A percentile compares a stretch with the other conserved stretches of the same genome.
Conservation (phyloP, 1,140 invertebrate genomes). For the Drosophila persimilis region DNA sequence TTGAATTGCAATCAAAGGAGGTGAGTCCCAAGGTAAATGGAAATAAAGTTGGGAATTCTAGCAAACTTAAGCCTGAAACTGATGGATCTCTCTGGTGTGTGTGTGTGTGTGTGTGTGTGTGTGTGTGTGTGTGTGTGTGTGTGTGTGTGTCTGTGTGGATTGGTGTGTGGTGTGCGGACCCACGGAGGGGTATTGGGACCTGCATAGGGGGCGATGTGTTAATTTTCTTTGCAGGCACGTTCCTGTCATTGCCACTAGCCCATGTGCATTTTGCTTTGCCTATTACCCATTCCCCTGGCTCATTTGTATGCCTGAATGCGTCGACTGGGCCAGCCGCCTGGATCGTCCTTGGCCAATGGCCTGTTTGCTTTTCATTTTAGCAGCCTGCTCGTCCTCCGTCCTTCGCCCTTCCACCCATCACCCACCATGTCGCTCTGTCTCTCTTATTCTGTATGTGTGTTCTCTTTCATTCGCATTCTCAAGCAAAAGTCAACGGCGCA, state of each 20-base stretch:
- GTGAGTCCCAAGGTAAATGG: no score
- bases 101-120: no score
- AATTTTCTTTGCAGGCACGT: conserved; percentile 51
- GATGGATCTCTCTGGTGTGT: no score
- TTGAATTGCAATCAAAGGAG: no score
- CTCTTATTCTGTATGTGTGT: neutral
- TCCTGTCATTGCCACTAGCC: conserved; percentile 49
- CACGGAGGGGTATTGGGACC: neutral
- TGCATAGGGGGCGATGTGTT: conserved; percentile 39
- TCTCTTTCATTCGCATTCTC: conserved; percentile 31
- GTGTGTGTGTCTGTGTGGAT: no score
- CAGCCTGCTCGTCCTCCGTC: neutral
- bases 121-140: no score
- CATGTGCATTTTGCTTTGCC: conserved; percentile 47
- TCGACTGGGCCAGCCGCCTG: conserved; percentile 5
- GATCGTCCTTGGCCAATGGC: conserved; percentile 18
- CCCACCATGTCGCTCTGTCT: neutral
- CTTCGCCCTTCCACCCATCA: neutral
- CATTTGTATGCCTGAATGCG: conserved; percentile 55
- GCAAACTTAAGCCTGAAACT: no score
- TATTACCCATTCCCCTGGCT: conserved; percentile 39
- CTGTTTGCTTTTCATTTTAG: conserved; percentile 55
- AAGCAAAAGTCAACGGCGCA: conserved; percentile 74
- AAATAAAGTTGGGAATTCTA: no score
- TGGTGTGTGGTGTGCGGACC: no score